Evolutionary conservation across 2,888 invertebrate species (phyloP), one percentile per base, ranked within the genome.

Genomic region (Lepeophtheirus nordmannii): DNA sequence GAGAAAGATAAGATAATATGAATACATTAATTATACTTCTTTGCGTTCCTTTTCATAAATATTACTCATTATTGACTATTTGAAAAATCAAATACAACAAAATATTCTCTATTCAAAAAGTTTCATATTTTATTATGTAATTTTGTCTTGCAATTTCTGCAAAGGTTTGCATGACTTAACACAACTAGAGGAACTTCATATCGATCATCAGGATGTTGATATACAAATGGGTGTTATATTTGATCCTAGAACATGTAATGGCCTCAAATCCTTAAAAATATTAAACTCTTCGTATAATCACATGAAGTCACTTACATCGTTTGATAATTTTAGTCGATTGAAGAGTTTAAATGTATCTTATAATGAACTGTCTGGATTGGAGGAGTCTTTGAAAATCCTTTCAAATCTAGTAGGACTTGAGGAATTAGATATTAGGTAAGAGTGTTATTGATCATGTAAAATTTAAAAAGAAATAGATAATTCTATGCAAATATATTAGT

Each of bases 241-340:
- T 14, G 57, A 57, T 14, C 57, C 57, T n/a, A 10, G 57, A 57
- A 57, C 57, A n/a, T 57, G 57, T 23, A 22, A 22, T 11, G 20
- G 22, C 23, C n/a, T 57, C 10, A 57, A 14, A 14, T 57, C 57
- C 10, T 23, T 57, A 22, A 11, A 57, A 14, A 23, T 57, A 11
- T n/a, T 57, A 23, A 57, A 57, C n/a, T 22, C 57, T 10, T 57
- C 57, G 8, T n/a, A 57, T 23, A 57, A 57, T 57, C 57, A 23
- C 5, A 57, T 57, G 57, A 23, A 57, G 2, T 22, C 57, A 11
- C n/a, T 57, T 30, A 30, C 30, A 7, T 30, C 30, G 7, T 30
- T 30, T 30, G 30, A 30, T 30, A 30, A 30, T 2, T 30, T 30
- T 30, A 30, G 30, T 30, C 30, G 30, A 30, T 30, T 30, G 7